Percentiles rank a stretch among this genome's conserved stretches.
Conservation (phyloP, 1,140 invertebrate species). For the Cataglyphis hispanica region DNA sequence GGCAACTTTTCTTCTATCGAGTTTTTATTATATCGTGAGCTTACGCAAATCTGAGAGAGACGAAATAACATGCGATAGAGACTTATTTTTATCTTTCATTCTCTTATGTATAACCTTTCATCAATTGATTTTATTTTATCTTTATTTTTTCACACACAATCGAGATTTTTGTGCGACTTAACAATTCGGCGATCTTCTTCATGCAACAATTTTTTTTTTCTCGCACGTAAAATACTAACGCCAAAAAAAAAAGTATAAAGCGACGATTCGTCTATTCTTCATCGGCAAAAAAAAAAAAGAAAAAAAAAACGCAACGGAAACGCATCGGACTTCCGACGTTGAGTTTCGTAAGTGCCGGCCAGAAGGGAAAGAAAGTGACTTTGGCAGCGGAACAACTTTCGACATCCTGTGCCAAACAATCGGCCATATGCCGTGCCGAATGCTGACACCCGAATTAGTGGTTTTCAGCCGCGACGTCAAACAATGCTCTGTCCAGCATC, state of each 20-base stretch:
- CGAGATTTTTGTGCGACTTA: neutral
- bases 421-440: slow-evolving; percentile 65
- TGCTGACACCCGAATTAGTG: slow-evolving; percentile 67
- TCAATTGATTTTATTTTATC: too few species aligned
- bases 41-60: neutral
- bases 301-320: slow-evolving; percentile 61
- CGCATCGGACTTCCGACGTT: slow-evolving; percentile 67
- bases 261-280: slow-evolving; percentile 3
- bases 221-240: neutral
- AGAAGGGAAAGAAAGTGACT: slow-evolving; percentile 66
- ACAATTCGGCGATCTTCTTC: neutral
- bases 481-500: slow-evolving; percentile 61
- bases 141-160: neutral
- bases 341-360: slow-evolving; percentile 65
- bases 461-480: slow-evolving; percentile 69
- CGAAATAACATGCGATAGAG: neutral
- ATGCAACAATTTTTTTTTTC: neutral
- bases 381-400: slow-evolving; percentile 69
- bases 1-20: neutral
- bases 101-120: too few species aligned
- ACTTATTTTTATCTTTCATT: neutral
- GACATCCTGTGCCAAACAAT: slow-evolving; percentile 74
- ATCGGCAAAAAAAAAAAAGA: neutral
- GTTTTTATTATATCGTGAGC: neutral
- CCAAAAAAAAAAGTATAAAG: neutral